Evolutionary conservation across 2,888 invertebrate species (phyloP).

Genomic region (Lumbricus terrestris): DNA sequence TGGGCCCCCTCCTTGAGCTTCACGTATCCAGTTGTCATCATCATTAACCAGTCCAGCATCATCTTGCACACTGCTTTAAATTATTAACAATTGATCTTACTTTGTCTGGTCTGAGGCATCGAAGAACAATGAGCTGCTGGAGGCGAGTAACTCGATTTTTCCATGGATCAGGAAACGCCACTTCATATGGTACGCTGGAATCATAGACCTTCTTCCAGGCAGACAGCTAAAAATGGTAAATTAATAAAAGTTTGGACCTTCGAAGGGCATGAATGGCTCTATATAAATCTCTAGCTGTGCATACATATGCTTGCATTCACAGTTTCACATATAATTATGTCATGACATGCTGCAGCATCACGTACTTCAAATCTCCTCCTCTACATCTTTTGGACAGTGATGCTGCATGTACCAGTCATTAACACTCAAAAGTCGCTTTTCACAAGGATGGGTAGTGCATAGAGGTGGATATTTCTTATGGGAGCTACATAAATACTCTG

Average conservation of each 20-base stretch:
- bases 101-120: conserved; percentile 57
- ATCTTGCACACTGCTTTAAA: neutral
- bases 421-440: no score
- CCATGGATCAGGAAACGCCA: conserved; percentile 70
- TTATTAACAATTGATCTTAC: conserved; percentile 37
- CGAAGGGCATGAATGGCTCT: neutral
- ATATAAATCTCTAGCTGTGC: neutral
- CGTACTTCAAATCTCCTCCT: no score
- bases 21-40: no score
- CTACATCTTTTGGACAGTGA: no score
- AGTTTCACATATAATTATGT: no score
- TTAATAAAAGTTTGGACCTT: neutral
- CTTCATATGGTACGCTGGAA: conserved; percentile 72
- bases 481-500: no score
- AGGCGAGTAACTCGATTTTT: conserved; percentile 65
- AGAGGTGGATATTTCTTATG: no score
- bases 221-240: conserved; percentile 39
- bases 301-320: neutral
- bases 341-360: neutral
- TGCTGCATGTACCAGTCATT: no score
- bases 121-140: conserved; percentile 67
- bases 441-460: no score
- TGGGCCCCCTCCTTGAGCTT: neutral
- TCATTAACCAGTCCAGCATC: no score
- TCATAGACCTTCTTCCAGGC: conserved; percentile 81